Conservation (phyloP, 2,888 invertebrate genomes). For the Lasioglossum pauxillum region DNA sequence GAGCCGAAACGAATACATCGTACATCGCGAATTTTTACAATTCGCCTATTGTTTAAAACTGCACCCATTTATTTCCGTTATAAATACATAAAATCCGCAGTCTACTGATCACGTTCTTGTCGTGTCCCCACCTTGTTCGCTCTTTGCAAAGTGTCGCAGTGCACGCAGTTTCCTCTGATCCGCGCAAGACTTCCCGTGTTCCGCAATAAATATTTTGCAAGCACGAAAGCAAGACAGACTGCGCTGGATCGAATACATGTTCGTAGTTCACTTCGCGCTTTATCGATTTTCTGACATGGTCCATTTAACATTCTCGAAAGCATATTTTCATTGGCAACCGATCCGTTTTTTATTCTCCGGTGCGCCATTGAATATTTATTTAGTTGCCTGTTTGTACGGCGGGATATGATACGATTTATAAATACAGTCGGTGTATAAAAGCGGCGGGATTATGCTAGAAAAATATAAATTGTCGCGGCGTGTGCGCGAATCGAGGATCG, state of each 20-base stretch:
- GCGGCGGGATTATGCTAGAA: not conserved
- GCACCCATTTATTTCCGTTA: too few species aligned
- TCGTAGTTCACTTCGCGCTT: not conserved
- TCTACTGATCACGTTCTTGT: not conserved
- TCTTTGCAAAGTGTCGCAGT: not conserved
- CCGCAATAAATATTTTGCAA: not conserved
- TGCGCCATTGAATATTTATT: not conserved
- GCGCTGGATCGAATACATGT: not conserved
- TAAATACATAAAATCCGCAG: too few species aligned
- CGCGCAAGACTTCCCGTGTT: not conserved
- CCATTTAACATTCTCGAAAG: not conserved
- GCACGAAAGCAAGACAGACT: not conserved
- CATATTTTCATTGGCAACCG: not conserved
- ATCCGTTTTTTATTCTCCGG: not conserved
- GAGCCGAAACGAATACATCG: too few species aligned
- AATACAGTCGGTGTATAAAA: not conserved
- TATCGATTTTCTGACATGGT: not conserved
- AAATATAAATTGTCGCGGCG: not conserved
- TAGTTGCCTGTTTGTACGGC: not conserved
- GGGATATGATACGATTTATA: not conserved
- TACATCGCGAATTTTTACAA: too few species aligned
- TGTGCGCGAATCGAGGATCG: not conserved
- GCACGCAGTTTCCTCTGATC: too few species aligned
- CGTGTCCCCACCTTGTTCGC: not conserved
- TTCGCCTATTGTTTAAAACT: too few species aligned